Percentiles rank a stretch among this genome's conserved stretches.
phyloP scores from a whole-genome alignment of 2,888 invertebrate genomes.

The Neelides folsomi region DNA sequence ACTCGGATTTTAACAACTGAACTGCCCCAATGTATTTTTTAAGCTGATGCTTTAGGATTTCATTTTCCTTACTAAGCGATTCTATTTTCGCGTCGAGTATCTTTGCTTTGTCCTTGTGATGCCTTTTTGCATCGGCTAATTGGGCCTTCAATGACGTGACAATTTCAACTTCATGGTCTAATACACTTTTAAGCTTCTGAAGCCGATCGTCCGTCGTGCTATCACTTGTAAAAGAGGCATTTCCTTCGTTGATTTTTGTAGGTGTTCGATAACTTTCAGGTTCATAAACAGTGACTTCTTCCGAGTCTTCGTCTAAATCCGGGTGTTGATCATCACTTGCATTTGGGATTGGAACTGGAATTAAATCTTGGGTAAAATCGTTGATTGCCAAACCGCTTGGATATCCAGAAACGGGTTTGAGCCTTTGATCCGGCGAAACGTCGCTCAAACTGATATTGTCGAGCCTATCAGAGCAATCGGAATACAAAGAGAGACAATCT shows the following conservation, averaged over 20 bases:
- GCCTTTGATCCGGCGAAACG: conserved; percentile 20
- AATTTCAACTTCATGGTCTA: conserved; percentile 43
- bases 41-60: conserved; percentile 65
- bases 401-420: conserved; percentile 16
- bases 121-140: conserved; percentile 38
- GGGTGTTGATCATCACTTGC: background rate
- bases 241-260: background rate
- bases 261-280: too few species aligned
- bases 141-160: conserved; percentile 45
- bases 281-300: background rate
- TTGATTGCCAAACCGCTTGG: background rate
- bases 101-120: conserved; percentile 37
- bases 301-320: background rate
- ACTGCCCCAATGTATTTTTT: conserved; percentile 79
- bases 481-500: conserved; percentile 23
- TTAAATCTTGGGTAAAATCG: conserved; percentile 17
- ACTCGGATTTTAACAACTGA: conserved; percentile 55
- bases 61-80: conserved; percentile 63
- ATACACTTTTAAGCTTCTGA: conserved; percentile 27
- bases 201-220: conserved; percentile 26
- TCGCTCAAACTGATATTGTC: conserved; percentile 18
- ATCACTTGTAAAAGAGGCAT: conserved; percentile 15
- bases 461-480: conserved; percentile 24
- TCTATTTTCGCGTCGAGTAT: conserved; percentile 43
- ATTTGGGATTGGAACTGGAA: conserved; percentile 21